phyloP scores from a whole-genome alignment of 2,797 vertebrate genomes.

The Thaleichthys pacificus region DNA sequence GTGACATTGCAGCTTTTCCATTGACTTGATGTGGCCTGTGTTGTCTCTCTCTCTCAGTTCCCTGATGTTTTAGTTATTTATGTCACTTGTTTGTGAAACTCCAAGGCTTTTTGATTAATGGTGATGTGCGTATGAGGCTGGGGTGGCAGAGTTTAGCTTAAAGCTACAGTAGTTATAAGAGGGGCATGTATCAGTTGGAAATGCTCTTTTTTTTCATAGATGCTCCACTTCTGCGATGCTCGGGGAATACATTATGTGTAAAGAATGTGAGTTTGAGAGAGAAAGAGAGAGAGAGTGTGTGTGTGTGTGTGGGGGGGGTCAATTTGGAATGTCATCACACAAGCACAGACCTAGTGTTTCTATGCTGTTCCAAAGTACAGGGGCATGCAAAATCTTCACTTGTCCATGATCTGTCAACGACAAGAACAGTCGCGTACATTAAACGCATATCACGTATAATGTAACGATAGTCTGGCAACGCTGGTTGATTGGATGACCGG shows the following conservation, averaged over 20 bases:
- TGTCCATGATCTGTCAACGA: not conserved
- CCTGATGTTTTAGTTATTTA: conserved; percentile 65
- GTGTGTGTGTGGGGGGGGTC: conserved; percentile 13
- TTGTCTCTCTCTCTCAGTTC: conserved; percentile 22
- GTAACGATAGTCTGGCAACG: no score
- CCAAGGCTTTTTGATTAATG: conserved; percentile 68
- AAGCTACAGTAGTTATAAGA: conserved; percentile 38
- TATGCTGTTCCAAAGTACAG: conserved; percentile 8
- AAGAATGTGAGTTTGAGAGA: no score
- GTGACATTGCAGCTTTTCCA: conserved; percentile 64
- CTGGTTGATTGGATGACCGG: no score
- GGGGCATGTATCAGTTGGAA: conserved; percentile 33
- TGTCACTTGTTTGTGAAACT: conserved; percentile 49
- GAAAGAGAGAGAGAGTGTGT: not conserved
- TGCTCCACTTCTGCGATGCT: conserved; percentile 55
- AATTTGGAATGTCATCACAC: conserved; percentile 35
- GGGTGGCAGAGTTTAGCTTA: conserved; percentile 52
- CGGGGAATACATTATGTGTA: conserved; percentile 51
- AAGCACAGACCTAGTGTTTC: conserved; percentile 23
- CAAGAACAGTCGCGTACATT: no score
- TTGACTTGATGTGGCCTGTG: conserved; percentile 19
- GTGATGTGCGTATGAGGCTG: conserved; percentile 51
- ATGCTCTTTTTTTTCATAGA: conserved; percentile 29
- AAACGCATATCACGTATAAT: no score
- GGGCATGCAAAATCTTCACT: not conserved